Evolutionary conservation across 1,140 invertebrate genomes (phyloP).

Genomic region (Ceratosolen solmsi): DNA sequence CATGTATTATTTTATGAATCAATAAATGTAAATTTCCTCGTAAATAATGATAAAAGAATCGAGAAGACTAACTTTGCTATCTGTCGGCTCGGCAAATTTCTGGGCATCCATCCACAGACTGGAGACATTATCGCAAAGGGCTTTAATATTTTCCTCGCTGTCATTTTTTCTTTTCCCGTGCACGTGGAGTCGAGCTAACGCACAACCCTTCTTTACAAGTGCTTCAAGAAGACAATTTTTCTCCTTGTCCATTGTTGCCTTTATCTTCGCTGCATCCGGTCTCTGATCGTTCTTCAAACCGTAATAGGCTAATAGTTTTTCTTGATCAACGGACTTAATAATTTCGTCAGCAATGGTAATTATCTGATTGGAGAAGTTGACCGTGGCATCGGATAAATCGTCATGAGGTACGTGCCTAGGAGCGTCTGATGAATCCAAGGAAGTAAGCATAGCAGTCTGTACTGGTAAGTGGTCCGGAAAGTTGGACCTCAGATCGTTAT

Average conservation of each 20-base stretch:
- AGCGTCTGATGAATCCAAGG: slow-evolving; percentile 78
- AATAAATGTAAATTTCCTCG: too few relatives aligned
- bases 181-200: slow-evolving; percentile 79
- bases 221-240: slow-evolving; percentile 85
- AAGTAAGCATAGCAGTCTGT: slow-evolving; percentile 84
- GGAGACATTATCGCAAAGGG: slow-evolving; percentile 76
- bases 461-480: slow-evolving; percentile 83
- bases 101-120: slow-evolving; percentile 81
- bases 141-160: slow-evolving; percentile 62
- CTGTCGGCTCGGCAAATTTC: slow-evolving; percentile 85
- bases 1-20: too few relatives aligned
- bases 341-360: slow-evolving; percentile 79
- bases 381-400: slow-evolving; percentile 71
- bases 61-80: slow-evolving; percentile 81
- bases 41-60: too few relatives aligned
- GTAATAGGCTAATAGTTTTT: slow-evolving; percentile 82
- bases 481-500: slow-evolving; percentile 81
- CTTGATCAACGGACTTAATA: slow-evolving; percentile 82
- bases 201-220: slow-evolving; percentile 83
- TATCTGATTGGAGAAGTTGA: slow-evolving; percentile 75
- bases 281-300: slow-evolving; percentile 87
- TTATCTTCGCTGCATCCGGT: slow-evolving; percentile 84
- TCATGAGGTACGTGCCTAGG: slow-evolving; percentile 73
- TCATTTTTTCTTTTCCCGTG: slow-evolving; percentile 62
- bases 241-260: slow-evolving; percentile 88